Evolutionary conservation across 2,888 invertebrate species (phyloP), one percentile per base, ranked within the genome.

Genomic region (Athetis lepigone): DNA sequence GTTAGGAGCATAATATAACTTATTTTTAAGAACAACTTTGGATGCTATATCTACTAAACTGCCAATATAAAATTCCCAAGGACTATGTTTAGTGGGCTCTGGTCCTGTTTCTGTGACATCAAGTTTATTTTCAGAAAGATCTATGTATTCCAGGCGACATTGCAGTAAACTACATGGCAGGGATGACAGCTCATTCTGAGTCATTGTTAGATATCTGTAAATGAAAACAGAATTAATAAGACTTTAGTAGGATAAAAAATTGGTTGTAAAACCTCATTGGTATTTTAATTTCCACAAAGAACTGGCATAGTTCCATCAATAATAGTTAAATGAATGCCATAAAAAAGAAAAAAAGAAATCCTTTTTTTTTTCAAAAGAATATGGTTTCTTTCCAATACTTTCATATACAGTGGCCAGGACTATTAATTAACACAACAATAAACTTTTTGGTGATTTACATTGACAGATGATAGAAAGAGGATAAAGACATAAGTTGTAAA

Each of bases 141-240:
- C 96, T 58, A 97, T 83, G 46, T 91, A 88, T 58, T 95, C 93
- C 33, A 97, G 84, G 4, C 83, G 87, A 70, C 96, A 92, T 59
- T 95, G 95, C 81, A 92, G 91, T 57, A 96, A 88, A 77, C 96
- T 96, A 58, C 96, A 96, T n/a, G 97, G 97, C 57, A 97, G 85
- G 45, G 87, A 87, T 39, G 84, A 71, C 43, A 97, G 84, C 13
- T 85, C 77, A 85, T 97, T 97, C 47, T 93, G 89, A 0, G 96
- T 94, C 40, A 96, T 85, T 60, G 95, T 95, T 13, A 97, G 89
- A 77, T 94, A 95, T 81, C 95, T 96, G 85, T 81, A 91, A 88
- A 46, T 21, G 47, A 54, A 50, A 69, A 47, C n/a, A 33, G 13
- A 0, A 1, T 18, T 1, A 8, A 13, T 1, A 16, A n/a, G 4